Evolutionary conservation across 2,888 invertebrate species (phyloP).

Genomic region (Exephanes ischioxanthus): DNA sequence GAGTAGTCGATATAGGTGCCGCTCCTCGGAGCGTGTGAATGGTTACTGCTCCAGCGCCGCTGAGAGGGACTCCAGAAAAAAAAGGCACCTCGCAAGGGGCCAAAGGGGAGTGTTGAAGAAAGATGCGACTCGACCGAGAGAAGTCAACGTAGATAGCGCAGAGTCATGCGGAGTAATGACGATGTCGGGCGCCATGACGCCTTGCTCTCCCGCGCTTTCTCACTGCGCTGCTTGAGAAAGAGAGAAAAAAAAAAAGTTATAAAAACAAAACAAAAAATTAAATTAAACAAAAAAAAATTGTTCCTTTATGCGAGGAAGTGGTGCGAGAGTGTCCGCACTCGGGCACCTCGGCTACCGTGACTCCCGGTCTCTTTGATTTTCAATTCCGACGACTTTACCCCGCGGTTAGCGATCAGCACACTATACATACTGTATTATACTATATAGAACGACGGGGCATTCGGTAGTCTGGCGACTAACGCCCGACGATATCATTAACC

Average conservation of each 20-base stretch:
- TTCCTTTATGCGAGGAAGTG: constrained; percentile 45
- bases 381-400: constrained; percentile 21
- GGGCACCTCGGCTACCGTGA: constrained; percentile 65
- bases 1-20: constrained; percentile 44
- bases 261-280: constrained; percentile 39
- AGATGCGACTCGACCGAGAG: constrained; percentile 69
- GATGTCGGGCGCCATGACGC: constrained; percentile 78
- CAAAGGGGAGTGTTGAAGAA: constrained; percentile 74
- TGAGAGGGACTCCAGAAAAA: constrained; percentile 21
- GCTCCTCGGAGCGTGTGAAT: constrained; percentile 78
- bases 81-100: constrained; percentile 68
- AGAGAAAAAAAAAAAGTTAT: constrained; percentile 11
- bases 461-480: constrained; percentile 33
- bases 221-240: constrained; percentile 38
- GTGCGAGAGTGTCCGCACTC: constrained; percentile 33
- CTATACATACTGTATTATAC: not conserved
- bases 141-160: constrained; percentile 77
- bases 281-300: constrained; percentile 48
- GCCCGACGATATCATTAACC: constrained; percentile 73
- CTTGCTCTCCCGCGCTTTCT: constrained; percentile 60
- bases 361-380: constrained; percentile 44
- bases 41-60: constrained; percentile 43
- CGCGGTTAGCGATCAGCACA: not conserved
- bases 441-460: not conserved
- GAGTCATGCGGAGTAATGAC: constrained; percentile 84